Conservation (phyloP, 2,113 vertebrate species). For the Oxygymnocypris stewartii region DNA sequence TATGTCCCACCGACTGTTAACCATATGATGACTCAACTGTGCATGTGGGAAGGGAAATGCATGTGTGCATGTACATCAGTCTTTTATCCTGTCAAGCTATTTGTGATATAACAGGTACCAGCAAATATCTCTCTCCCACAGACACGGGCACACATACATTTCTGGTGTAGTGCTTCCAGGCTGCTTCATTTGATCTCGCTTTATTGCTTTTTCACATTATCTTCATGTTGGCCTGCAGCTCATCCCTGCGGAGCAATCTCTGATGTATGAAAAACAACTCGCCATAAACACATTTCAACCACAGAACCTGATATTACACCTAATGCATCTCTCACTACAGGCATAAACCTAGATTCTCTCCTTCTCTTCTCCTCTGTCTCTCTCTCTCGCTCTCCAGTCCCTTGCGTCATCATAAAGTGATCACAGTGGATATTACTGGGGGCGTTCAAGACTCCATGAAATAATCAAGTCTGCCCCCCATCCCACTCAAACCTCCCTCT, state of each 20-base stretch:
- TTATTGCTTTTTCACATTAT: slow-evolving; percentile 63
- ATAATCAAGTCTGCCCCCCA: slow-evolving; percentile 43
- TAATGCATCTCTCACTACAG: slow-evolving; percentile 54
- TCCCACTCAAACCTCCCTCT: not conserved
- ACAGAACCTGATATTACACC: slow-evolving; percentile 60
- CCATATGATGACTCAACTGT: slow-evolving; percentile 66
- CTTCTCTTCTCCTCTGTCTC: not conserved
- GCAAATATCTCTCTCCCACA: slow-evolving; percentile 40
- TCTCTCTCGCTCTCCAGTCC: not conserved
- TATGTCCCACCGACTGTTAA: slow-evolving; percentile 58
- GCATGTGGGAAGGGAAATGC: slow-evolving; percentile 55
- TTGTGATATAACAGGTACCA: slow-evolving; percentile 45
- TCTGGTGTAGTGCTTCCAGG: slow-evolving; percentile 51
- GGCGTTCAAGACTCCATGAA: slow-evolving; percentile 30
- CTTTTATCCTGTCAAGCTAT: slow-evolving; percentile 46
- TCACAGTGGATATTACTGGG: slow-evolving; percentile 36
- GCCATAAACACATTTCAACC: slow-evolving; percentile 66
- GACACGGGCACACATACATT: slow-evolving; percentile 16
- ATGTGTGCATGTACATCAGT: slow-evolving; percentile 38
- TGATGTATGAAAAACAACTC: slow-evolving; percentile 62
- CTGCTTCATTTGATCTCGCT: slow-evolving; percentile 62
- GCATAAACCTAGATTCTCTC: slow-evolving; percentile 38
- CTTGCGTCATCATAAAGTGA: slow-evolving; percentile 42
- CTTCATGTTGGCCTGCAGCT: slow-evolving; percentile 54
- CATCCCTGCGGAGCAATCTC: slow-evolving; percentile 59